Evolutionary conservation across 2,113 vertebrate species (phyloP).

Genomic region (Ginglymostoma cirratum): DNA sequence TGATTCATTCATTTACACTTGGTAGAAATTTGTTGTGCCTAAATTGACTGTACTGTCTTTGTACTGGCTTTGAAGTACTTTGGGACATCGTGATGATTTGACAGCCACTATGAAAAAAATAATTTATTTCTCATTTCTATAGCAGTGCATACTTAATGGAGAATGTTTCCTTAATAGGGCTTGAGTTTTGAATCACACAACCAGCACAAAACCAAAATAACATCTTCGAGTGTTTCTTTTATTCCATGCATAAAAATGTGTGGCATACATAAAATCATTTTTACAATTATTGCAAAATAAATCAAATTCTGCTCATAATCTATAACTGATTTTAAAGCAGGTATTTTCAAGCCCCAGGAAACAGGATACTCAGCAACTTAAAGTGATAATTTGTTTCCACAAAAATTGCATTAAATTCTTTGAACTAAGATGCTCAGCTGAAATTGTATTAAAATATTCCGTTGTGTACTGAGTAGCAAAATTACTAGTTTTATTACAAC

Average conservation of each 20-base stretch:
- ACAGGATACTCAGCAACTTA: constrained; percentile 30
- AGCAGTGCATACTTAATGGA: not conserved
- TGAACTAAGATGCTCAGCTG: constrained; percentile 19
- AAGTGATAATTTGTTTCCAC: constrained; percentile 32
- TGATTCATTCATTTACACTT: not conserved
- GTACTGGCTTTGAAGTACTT: not conserved
- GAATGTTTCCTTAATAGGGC: not conserved
- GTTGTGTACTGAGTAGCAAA: constrained; percentile 21
- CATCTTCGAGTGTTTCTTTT: not conserved
- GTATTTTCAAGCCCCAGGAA: constrained; percentile 31
- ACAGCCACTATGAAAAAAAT: not conserved
- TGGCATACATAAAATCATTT: not conserved
- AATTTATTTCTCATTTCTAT: not conserved
- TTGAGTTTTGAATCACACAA: not conserved
- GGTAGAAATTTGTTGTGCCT: not conserved
- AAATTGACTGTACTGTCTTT: not conserved
- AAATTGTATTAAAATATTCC: constrained; percentile 35
- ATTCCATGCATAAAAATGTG: not conserved
- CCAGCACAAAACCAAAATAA: not conserved
- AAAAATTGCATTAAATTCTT: constrained; percentile 27
- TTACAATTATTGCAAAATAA: constrained; percentile 31
- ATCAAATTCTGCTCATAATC: constrained; percentile 20
- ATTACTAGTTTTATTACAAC: constrained; percentile 11
- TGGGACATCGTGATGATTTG: not conserved
- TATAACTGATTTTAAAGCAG: constrained; percentile 35